A percentile compares a stretch with the other conserved stretches of the same genome.
Conservation (phyloP, 2,797 vertebrate species). For the Rhinella marina region DNA sequence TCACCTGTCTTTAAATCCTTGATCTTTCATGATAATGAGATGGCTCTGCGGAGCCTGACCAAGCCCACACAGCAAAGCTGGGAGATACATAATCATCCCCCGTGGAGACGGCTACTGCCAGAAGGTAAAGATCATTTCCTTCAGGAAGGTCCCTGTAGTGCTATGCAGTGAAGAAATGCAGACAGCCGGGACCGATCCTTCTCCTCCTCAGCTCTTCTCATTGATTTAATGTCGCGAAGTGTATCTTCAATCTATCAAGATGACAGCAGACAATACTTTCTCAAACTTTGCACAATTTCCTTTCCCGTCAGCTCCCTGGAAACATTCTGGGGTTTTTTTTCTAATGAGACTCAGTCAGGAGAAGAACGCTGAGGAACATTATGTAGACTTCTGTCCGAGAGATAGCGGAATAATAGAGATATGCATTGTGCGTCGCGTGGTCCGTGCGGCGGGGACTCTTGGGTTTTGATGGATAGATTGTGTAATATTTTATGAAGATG, state of each 20-base stretch:
- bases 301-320: background rate
- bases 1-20: too few relatives aligned
- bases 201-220: background rate
- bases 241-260: background rate
- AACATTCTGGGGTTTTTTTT: background rate
- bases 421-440: background rate
- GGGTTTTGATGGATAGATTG: background rate
- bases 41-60: background rate
- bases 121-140: background rate
- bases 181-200: background rate
- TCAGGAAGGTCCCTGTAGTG: background rate
- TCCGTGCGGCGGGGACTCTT: background rate
- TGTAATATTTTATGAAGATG: background rate
- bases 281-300: background rate
- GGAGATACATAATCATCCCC: background rate
- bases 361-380: background rate
- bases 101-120: background rate
- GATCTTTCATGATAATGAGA: too few relatives aligned
- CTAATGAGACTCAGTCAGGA: background rate
- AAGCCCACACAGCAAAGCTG: background rate
- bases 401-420: background rate
- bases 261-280: background rate
- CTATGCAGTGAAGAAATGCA: background rate
- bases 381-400: background rate
- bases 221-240: background rate